Conservation (phyloP, 1,140 invertebrate genomes). For the Apocrypta bakeri region DNA sequence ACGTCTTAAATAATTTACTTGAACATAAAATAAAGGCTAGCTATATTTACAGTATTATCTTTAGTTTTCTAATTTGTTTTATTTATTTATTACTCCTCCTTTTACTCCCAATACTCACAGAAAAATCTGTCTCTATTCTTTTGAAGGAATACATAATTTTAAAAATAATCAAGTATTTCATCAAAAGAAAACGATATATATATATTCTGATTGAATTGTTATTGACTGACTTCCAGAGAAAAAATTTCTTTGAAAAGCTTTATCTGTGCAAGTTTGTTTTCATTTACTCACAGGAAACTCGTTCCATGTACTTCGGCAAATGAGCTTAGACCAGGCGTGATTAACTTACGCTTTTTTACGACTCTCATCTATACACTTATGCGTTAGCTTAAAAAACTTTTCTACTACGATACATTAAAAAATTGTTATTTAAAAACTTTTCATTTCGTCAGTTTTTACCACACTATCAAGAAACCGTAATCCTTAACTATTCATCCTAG, state of each 20-base stretch:
- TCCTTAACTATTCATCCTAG: not conserved
- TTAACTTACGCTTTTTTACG: conserved; percentile 2
- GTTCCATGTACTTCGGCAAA: not conserved
- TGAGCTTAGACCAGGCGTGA: not conserved
- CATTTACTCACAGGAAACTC: not conserved
- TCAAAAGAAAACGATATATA: too few relatives aligned
- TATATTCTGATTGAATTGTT: too few relatives aligned
- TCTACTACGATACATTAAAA: not conserved
- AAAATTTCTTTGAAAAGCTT: not conserved
- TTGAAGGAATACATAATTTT: too few relatives aligned
- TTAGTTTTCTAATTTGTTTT: too few relatives aligned
- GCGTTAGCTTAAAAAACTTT: not conserved
- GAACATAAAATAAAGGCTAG: too few relatives aligned
- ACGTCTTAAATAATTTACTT: too few relatives aligned
- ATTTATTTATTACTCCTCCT: too few relatives aligned
- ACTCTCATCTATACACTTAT: not conserved
- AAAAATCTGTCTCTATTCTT: too few relatives aligned
- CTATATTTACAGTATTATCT: too few relatives aligned
- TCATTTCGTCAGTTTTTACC: not conserved
- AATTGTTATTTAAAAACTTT: not conserved
- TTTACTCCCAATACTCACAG: too few relatives aligned
- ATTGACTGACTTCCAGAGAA: too few relatives aligned
- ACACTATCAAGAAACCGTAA: not conserved
- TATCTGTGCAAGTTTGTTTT: not conserved
- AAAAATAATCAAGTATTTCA: too few relatives aligned